Conservation (phyloP, 2,113 vertebrate species). For the Rhinolophus ferrumequinum region DNA sequence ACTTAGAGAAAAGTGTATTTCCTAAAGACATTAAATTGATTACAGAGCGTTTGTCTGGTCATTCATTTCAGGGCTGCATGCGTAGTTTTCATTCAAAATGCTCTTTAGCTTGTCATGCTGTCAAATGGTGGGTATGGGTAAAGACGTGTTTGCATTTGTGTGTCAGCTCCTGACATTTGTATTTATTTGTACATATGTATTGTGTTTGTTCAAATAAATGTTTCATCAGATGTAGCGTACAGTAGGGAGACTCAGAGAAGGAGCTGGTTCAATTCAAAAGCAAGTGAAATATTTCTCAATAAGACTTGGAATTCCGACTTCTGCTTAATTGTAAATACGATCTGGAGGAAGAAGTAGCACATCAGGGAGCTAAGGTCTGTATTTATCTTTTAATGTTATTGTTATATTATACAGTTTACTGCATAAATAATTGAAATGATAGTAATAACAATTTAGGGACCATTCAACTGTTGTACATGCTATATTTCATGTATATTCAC, state of each 20-base stretch:
- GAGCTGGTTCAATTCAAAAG: conserved; percentile 51
- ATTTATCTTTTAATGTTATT: conserved; percentile 74
- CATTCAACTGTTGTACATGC: conserved; percentile 60
- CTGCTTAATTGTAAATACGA: conserved; percentile 72
- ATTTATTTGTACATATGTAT: conserved; percentile 79
- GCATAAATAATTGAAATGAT: conserved; percentile 77
- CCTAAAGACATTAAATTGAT: conserved; percentile 72
- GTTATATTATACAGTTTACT: conserved; percentile 72
- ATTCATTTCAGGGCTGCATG: conserved; percentile 56
- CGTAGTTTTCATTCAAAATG: conserved; percentile 61
- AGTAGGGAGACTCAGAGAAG: conserved; percentile 44
- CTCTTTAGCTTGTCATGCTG: conserved; percentile 75
- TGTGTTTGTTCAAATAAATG: conserved; percentile 82
- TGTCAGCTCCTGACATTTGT: conserved; percentile 72
- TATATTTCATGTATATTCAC: conserved; percentile 58
- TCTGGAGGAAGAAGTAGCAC: conserved; percentile 57
- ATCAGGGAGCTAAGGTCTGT: conserved; percentile 59
- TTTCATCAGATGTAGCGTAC: conserved; percentile 67
- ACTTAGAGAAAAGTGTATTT: conserved; percentile 56
- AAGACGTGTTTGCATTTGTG: conserved; percentile 74
- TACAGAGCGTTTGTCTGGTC: conserved; percentile 62
- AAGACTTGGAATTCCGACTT: conserved; percentile 48
- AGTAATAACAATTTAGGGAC: conserved; percentile 73
- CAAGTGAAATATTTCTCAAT: conserved; percentile 65
- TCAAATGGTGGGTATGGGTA: conserved; percentile 31